Conservation (phyloP, 2,888 invertebrate genomes). For the Limnephilus lunatus region DNA sequence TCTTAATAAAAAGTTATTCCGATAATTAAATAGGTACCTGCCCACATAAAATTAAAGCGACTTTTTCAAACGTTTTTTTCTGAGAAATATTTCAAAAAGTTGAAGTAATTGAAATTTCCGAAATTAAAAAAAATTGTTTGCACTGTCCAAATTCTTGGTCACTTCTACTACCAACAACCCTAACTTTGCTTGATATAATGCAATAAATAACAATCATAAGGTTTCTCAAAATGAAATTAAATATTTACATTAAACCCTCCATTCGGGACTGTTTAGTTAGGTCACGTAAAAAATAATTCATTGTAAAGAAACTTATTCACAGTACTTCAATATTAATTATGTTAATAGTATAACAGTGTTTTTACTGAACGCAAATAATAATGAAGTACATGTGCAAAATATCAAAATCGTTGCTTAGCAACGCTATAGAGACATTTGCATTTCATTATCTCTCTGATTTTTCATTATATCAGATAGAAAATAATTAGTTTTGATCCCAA, state of each 20-base stretch:
- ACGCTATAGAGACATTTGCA: too few relatives aligned
- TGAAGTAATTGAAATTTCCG: neutral
- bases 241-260: neutral
- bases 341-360: too few relatives aligned
- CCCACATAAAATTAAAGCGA: neutral
- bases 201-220: neutral
- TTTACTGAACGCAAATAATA: too few relatives aligned
- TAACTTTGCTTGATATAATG: too few relatives aligned
- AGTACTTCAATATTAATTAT: too few relatives aligned
- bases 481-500: too few relatives aligned
- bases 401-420: too few relatives aligned
- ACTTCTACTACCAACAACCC: too few relatives aligned
- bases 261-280: neutral
- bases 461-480: too few relatives aligned
- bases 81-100: neutral
- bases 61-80: neutral
- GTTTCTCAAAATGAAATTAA: neutral
- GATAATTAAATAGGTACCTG: neutral
- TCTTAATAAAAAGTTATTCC: neutral
- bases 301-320: too few relatives aligned
- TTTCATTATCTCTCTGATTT: too few relatives aligned
- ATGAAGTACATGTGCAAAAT: too few relatives aligned
- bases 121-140: neutral
- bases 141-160: neutral
- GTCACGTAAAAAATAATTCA: neutral